phyloP scores from a whole-genome alignment of 2,797 vertebrate genomes.

The Orestias chungarensis region DNA sequence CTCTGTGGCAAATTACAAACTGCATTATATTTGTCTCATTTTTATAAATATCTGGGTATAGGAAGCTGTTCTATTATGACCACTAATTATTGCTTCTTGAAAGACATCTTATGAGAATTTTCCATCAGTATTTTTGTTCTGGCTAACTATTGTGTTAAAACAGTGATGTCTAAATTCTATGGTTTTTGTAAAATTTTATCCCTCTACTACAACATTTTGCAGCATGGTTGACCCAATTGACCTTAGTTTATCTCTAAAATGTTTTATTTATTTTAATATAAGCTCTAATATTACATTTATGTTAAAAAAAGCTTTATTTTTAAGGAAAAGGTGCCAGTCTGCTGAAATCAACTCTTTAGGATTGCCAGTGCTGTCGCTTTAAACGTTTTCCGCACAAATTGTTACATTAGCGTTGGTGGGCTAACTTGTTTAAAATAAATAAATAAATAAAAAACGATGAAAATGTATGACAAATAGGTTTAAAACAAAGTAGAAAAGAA shows the following conservation, averaged over 20 bases:
- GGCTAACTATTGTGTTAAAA: too few relatives aligned
- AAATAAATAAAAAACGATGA: constrained; percentile 12
- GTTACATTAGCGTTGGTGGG: not conserved
- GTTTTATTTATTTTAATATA: too few relatives aligned
- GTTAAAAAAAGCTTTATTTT: not conserved
- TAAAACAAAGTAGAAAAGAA: constrained; percentile 12
- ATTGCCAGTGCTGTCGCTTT: not conserved
- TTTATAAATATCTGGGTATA: not conserved
- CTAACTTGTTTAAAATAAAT: not conserved
- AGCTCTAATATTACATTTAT: too few relatives aligned
- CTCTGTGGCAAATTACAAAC: not conserved
- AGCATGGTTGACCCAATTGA: not conserved
- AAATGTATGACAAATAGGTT: not conserved
- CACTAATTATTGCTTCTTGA: not conserved
- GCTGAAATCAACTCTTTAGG: not conserved
- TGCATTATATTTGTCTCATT: not conserved
- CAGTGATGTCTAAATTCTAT: not conserved
- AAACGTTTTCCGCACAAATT: not conserved
- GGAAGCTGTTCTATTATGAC: not conserved
- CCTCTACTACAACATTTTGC: not conserved
- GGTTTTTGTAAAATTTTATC: not conserved
- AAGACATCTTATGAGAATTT: not conserved
- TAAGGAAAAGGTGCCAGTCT: not conserved
- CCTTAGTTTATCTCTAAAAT: not conserved
- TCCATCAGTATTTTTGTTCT: not conserved